Conservation (phyloP, 2,888 invertebrate species). For the Dryadula phaetusa region DNA sequence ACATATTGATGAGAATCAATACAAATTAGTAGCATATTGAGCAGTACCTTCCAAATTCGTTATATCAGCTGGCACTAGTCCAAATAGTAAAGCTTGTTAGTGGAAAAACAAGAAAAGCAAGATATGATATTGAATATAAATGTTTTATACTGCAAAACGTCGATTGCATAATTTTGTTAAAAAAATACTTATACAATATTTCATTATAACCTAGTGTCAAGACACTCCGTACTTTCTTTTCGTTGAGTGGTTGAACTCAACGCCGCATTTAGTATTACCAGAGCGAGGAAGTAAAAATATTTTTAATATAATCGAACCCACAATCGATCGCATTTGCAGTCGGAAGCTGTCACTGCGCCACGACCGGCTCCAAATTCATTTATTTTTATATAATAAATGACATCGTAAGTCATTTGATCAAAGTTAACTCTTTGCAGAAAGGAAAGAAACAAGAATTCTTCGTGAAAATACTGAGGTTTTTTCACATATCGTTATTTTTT, state of each 20-base stretch:
- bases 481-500: constrained; percentile 22
- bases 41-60: constrained; percentile 42
- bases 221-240: too few relatives aligned
- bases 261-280: too few relatives aligned
- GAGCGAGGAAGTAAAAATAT: too few relatives aligned
- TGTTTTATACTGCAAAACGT: constrained; percentile 9
- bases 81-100: constrained; percentile 39
- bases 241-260: too few relatives aligned
- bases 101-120: constrained; percentile 15
- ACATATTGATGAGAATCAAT: constrained; percentile 36
- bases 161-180: constrained; percentile 1
- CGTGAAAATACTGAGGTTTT: background rate
- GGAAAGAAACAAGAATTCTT: background rate
- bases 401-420: background rate
- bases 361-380: too few relatives aligned
- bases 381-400: too few relatives aligned
- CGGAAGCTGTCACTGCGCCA: too few relatives aligned
- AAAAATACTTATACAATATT: too few relatives aligned
- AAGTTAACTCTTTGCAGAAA: background rate
- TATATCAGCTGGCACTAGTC: constrained; percentile 44
- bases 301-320: too few relatives aligned
- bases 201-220: too few relatives aligned
- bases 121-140: constrained; percentile 18
- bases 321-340: too few relatives aligned
- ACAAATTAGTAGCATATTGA: constrained; percentile 41